Percentiles rank a stretch among this genome's conserved stretches.
Conservation (phyloP, 2,797 vertebrate genomes). For the Ateles fusciceps region DNA sequence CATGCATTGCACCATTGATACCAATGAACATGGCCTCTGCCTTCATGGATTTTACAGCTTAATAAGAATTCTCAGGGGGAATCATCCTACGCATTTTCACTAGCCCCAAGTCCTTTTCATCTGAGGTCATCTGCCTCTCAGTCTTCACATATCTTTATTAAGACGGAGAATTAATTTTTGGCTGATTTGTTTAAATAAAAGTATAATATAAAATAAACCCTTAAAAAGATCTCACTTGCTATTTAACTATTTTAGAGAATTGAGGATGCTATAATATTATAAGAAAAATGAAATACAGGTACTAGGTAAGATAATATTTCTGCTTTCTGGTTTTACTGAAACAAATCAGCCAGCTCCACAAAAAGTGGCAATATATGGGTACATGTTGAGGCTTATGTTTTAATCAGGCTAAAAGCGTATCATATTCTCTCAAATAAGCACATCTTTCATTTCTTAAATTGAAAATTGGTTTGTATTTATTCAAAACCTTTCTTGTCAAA, state of each 20-base stretch:
- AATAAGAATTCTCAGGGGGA: neutral
- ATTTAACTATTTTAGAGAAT: neutral
- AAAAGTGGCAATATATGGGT: neutral
- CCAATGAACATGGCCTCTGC: neutral
- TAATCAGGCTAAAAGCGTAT: slow-evolving; percentile 41
- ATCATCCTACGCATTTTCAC: neutral
- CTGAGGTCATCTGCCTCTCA: neutral
- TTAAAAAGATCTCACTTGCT: neutral
- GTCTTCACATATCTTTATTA: slow-evolving; percentile 17
- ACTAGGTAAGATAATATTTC: neutral
- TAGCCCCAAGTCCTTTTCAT: neutral
- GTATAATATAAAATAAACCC: neutral
- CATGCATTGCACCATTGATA: neutral
- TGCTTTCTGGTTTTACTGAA: slow-evolving; percentile 44
- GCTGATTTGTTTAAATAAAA: slow-evolving; percentile 41
- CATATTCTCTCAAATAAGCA: slow-evolving; percentile 27
- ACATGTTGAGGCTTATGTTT: slow-evolving; percentile 28
- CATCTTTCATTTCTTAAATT: slow-evolving; percentile 37
- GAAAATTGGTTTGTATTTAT: slow-evolving; percentile 52
- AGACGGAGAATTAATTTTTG: slow-evolving; percentile 24
- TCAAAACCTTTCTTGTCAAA: slow-evolving; percentile 51
- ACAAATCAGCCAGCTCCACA: slow-evolving; percentile 5
- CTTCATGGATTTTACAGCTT: neutral
- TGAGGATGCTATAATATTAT: slow-evolving; percentile 12
- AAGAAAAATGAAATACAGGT: slow-evolving; percentile 30